These are phyloP conservation scores for Heliconius sara DNA, from an alignment of 2,888 invertebrate genomes.

Conservation along the genomic window DNA sequence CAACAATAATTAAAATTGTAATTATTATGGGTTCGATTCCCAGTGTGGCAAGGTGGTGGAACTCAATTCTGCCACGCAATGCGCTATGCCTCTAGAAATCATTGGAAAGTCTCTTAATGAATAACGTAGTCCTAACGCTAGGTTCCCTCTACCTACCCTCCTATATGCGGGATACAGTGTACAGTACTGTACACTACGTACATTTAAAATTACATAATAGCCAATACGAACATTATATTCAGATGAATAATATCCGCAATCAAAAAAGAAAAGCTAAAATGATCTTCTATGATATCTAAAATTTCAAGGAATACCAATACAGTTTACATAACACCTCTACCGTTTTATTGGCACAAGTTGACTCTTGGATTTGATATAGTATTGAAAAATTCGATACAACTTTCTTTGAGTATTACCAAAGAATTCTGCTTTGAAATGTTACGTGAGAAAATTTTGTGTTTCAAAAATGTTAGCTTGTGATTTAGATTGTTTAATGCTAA, in stretches of 20 bases:
- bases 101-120: not conserved
- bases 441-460: conserved; percentile 4
- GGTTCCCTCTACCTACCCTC: not conserved
- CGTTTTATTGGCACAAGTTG: conserved; percentile 30
- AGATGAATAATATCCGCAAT: not conserved
- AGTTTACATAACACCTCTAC: conserved; percentile 9
- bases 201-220: not conserved
- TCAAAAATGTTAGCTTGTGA: not conserved
- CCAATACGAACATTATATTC: not conserved
- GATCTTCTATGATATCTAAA: not conserved
- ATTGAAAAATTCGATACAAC: conserved; percentile 34
- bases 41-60: not conserved
- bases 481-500: not conserved
- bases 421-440: conserved; percentile 24
- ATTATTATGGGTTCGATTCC: not conserved
- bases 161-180: not conserved
- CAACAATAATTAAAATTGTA: too few species aligned
- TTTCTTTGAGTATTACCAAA: conserved; percentile 34
- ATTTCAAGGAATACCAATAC: not conserved
- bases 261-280: not conserved
- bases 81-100: not conserved
- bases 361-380: conserved; percentile 26
- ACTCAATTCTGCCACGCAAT: not conserved
- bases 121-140: too few species aligned
- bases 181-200: not conserved